Conservation (phyloP, 2,888 invertebrate species). For the Ectropis crepuscularia region DNA sequence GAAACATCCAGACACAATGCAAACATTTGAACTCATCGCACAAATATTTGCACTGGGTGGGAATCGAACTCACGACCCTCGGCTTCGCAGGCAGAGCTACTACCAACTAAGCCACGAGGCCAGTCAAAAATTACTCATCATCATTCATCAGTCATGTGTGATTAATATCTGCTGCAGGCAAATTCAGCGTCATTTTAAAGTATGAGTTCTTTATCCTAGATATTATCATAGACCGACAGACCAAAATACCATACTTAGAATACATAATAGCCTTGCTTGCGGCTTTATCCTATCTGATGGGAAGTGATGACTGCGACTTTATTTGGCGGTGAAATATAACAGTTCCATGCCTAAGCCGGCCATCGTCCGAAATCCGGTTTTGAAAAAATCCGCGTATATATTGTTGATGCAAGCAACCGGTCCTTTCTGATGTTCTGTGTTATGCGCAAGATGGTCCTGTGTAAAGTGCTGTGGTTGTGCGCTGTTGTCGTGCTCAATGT, state of each 20-base stretch:
- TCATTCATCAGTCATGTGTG: too few relatives aligned
- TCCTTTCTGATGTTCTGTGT: slow-evolving; percentile 49
- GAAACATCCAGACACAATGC: too few relatives aligned
- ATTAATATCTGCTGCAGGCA: neutral
- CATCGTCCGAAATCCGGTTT: slow-evolving; percentile 46
- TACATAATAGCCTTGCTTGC: neutral
- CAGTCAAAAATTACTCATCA: too few relatives aligned
- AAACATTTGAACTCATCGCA: too few relatives aligned
- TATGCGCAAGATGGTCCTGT: slow-evolving; percentile 55
- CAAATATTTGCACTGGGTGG: too few relatives aligned
- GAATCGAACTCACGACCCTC: too few relatives aligned
- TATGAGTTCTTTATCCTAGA: slow-evolving; percentile 10
- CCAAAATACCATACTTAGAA: neutral
- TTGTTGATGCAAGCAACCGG: slow-evolving; percentile 41
- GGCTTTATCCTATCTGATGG: slow-evolving; percentile 1
- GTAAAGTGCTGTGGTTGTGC: slow-evolving; percentile 46
- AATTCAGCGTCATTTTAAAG: neutral
- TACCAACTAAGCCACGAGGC: too few relatives aligned
- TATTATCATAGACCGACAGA: too few relatives aligned
- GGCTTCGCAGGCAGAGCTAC: too few relatives aligned
- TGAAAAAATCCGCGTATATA: slow-evolving; percentile 52
- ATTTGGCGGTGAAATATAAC: slow-evolving; percentile 11
- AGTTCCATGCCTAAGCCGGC: slow-evolving; percentile 11
- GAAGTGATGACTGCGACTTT: slow-evolving; percentile 15
- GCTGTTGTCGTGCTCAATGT: slow-evolving; percentile 42